phyloP scores from a whole-genome alignment of 2,888 invertebrate genomes.

The Lasiommata megera region DNA sequence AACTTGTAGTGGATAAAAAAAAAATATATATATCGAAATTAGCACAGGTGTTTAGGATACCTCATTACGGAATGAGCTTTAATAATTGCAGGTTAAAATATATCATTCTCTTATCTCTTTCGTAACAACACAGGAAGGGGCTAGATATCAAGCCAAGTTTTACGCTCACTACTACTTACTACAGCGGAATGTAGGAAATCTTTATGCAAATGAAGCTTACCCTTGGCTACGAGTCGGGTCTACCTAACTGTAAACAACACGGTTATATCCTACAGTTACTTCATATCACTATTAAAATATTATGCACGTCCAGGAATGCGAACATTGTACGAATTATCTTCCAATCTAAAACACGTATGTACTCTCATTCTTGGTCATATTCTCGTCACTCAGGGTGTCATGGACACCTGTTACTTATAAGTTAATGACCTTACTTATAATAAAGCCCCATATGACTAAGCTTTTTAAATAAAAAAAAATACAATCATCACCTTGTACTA shows the following conservation, averaged over 20 bases:
- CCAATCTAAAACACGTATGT: too few species aligned
- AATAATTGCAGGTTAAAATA: conserved; percentile 16
- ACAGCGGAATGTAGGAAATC: conserved; percentile 27
- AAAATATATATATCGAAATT: too few species aligned
- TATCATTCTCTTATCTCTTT: conserved; percentile 39
- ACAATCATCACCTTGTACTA: too few species aligned
- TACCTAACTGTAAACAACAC: conserved; percentile 14
- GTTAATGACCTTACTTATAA: too few species aligned
- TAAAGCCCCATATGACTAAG: too few species aligned
- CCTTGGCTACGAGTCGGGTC: conserved; percentile 2
- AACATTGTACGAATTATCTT: not conserved
- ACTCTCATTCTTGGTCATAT: too few species aligned
- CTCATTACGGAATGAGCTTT: too few species aligned
- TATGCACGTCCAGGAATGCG: not conserved
- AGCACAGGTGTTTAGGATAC: too few species aligned
- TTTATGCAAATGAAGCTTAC: conserved; percentile 23
- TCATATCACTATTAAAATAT: not conserved
- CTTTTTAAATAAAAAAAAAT: too few species aligned
- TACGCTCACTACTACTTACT: conserved; percentile 28
- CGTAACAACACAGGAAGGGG: conserved; percentile 39
- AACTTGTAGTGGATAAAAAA: too few species aligned
- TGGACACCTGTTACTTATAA: too few species aligned
- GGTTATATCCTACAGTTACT: conserved; percentile 13
- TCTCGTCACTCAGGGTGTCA: too few species aligned
- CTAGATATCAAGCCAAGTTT: conserved; percentile 21